These are phyloP conservation scores for Lethenteron reissneri DNA, from an alignment of 2,113 vertebrate genomes.

Conservation along the genomic window DNA sequence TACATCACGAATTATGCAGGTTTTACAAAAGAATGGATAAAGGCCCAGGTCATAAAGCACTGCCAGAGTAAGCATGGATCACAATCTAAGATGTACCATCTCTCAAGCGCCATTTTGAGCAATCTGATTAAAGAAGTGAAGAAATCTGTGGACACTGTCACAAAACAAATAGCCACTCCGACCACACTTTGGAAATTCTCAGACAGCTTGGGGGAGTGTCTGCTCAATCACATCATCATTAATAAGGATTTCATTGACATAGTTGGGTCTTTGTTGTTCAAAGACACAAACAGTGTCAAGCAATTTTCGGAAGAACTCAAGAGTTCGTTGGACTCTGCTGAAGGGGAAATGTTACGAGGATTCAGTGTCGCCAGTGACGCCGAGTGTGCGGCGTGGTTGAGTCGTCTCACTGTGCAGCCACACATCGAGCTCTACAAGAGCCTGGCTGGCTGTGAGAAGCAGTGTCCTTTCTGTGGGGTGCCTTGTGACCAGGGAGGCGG, in stretches of 20 bases:
- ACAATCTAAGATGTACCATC: neutral
- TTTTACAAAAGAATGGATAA: constrained; percentile 7
- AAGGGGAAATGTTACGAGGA: neutral
- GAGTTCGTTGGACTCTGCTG: neutral
- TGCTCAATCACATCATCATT: constrained; percentile 1
- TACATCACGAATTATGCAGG: constrained; percentile 1
- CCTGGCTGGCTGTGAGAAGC: constrained; percentile 9
- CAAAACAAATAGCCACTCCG: neutral
- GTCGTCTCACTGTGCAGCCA: constrained; percentile 7
- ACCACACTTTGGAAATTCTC: neutral
- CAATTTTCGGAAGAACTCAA: constrained; percentile 7
- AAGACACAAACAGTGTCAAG: neutral
- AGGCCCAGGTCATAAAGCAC: constrained; percentile 2
- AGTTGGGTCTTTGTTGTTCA: constrained; percentile 6
- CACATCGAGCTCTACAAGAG: neutral
- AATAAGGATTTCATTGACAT: constrained; percentile 4
- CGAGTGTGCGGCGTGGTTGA: neutral
- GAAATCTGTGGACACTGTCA: neutral
- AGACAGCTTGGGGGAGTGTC: neutral
- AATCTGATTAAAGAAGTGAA: neutral
- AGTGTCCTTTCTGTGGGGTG: constrained; percentile 10
- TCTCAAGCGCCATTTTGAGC: neutral
- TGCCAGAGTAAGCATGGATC: neutral
- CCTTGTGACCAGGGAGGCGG: constrained; percentile 5
- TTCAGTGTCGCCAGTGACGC: neutral